Evolutionary conservation across 2,113 vertebrate genomes (phyloP).

Genomic region (Penelope pileata): DNA sequence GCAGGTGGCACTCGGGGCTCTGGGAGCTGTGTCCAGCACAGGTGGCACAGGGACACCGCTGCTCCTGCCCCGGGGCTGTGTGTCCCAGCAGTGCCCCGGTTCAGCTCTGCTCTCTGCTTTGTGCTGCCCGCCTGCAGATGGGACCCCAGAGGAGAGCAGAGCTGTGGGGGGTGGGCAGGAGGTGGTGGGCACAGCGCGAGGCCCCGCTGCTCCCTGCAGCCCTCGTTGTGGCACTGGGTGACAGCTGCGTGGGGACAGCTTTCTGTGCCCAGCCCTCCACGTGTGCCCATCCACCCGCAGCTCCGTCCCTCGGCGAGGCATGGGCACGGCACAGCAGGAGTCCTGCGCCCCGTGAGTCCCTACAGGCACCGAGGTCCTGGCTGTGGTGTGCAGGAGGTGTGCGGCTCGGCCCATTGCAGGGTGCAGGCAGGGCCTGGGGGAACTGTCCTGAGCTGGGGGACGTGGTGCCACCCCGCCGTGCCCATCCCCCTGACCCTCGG

Average conservation of each 20-base stretch:
- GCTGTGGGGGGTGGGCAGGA: fast-evolving
- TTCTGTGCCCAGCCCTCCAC: not conserved
- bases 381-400: not conserved
- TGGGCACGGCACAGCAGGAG: too few species aligned
- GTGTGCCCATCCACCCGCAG: too few species aligned
- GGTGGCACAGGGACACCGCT: not conserved
- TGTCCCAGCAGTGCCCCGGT: not conserved
- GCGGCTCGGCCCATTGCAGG: not conserved
- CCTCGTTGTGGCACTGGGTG: not conserved
- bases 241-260: not conserved
- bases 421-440: not conserved
- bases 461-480: not conserved
- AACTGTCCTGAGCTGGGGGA: not conserved
- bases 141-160: not conserved
- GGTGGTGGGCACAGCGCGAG: not conserved
- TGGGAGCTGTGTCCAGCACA: not conserved
- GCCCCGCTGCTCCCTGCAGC: not conserved
- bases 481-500: fast-evolving
- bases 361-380: too few species aligned
- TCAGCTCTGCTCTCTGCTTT: not conserved
- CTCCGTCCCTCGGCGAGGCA: too few species aligned
- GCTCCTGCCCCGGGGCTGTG: too few species aligned
- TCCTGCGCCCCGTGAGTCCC: too few species aligned
- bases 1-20: fast-evolving
- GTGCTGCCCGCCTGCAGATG: not conserved